phyloP scores from a whole-genome alignment of 2,888 invertebrate species.

The Drosophila stalkeri region DNA sequence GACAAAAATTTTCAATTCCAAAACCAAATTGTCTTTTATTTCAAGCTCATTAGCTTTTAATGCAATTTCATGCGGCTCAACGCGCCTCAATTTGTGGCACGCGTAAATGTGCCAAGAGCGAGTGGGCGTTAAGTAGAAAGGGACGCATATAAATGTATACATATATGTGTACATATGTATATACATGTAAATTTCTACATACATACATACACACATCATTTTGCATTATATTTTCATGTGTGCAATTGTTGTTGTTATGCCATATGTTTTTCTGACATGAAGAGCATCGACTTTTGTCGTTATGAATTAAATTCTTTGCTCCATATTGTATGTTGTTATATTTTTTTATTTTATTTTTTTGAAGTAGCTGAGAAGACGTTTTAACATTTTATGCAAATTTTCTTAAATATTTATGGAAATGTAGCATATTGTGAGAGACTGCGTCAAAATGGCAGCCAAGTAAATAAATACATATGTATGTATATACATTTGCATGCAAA shows the following conservation, averaged over 20 bases:
- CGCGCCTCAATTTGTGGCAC: conserved; percentile 72
- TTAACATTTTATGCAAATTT: conserved; percentile 79
- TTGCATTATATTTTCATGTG: conserved; percentile 66
- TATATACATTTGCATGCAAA: conserved; percentile 56
- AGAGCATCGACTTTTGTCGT: conserved; percentile 76
- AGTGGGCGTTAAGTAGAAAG: conserved; percentile 16
- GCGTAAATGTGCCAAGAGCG: conserved; percentile 54
- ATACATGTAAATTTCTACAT: background rate
- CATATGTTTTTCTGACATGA: conserved; percentile 76
- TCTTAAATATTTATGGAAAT: conserved; percentile 82
- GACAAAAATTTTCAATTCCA: conserved; percentile 61
- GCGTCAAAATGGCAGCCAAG: conserved; percentile 76
- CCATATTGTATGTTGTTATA: conserved; percentile 11
- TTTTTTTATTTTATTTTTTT: conserved; percentile 13
- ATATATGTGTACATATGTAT: background rate
- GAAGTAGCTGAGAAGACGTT: conserved; percentile 39
- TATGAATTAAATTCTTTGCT: conserved; percentile 75
- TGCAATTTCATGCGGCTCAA: conserved; percentile 80
- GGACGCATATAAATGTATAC: background rate
- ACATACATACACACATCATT: conserved; percentile 56
- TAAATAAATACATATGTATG: conserved; percentile 56
- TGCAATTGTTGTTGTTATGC: conserved; percentile 31
- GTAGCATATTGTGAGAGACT: conserved; percentile 79
- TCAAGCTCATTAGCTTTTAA: conserved; percentile 78
- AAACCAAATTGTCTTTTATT: conserved; percentile 77